Percentiles rank a stretch among this genome's conserved stretches.
phyloP scores from a whole-genome alignment of 2,797 vertebrate genomes.

The Oreortyx pictus region DNA sequence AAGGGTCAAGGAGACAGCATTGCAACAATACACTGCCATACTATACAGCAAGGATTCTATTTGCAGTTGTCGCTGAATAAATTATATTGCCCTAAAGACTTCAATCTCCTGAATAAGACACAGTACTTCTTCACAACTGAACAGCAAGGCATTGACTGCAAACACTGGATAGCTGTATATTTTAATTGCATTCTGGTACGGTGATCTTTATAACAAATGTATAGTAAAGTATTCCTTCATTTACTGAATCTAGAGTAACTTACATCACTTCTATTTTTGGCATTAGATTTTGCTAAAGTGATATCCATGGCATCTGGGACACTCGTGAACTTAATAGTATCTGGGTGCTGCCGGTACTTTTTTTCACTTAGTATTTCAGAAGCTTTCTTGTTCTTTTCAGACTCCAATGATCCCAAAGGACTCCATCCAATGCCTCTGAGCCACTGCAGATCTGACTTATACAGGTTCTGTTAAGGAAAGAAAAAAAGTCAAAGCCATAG shows the following conservation, averaged over 20 bases:
- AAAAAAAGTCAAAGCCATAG: background rate
- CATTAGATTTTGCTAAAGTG: constrained; percentile 90
- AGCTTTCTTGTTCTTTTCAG: constrained; percentile 90
- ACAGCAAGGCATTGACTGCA: background rate
- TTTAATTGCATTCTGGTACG: background rate
- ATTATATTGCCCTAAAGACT: background rate
- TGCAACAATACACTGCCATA: background rate
- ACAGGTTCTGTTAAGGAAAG: constrained; percentile 81
- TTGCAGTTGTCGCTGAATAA: background rate
- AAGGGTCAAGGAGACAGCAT: background rate
- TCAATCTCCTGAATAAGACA: background rate
- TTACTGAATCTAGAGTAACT: constrained; percentile 66
- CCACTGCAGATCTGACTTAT: constrained; percentile 88
- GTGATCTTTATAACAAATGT: background rate
- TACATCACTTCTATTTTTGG: constrained; percentile 90
- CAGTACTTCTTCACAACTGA: background rate
- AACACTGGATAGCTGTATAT: background rate
- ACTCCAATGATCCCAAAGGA: constrained; percentile 92
- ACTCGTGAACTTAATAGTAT: constrained; percentile 92
- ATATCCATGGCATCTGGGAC: constrained; percentile 87
- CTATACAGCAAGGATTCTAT: background rate
- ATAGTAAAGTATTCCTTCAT: background rate
- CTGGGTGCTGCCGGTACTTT: constrained; percentile 92
- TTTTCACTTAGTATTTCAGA: constrained; percentile 88
- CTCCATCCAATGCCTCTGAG: constrained; percentile 92